Percentiles rank a stretch among this genome's conserved stretches.
These are phyloP conservation scores for Chrysocyon brachyurus DNA, from an alignment of 2,797 vertebrate species.

Conservation along the genomic window DNA sequence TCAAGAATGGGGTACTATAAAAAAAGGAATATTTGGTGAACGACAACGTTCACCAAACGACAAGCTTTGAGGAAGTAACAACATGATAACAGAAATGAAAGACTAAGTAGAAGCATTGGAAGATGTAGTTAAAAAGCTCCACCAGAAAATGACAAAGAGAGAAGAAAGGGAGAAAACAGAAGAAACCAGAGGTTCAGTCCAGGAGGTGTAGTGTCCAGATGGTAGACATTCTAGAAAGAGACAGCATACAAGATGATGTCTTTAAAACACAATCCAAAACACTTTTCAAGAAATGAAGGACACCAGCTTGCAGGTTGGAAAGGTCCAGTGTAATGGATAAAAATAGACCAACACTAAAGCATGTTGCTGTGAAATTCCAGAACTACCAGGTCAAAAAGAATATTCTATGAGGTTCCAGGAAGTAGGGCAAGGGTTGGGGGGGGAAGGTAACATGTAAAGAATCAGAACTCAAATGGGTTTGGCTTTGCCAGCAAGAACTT, in stretches of 20 bases:
- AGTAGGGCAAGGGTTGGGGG: not conserved
- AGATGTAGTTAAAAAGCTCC: not conserved
- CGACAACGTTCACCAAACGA: not conserved
- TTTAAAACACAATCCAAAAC: not conserved
- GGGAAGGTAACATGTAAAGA: not conserved
- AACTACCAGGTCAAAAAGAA: not conserved
- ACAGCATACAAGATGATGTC: not conserved
- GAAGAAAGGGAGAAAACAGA: not conserved
- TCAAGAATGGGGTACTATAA: not conserved
- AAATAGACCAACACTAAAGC: not conserved
- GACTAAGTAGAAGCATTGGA: not conserved
- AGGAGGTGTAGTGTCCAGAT: not conserved
- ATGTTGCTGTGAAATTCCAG: not conserved
- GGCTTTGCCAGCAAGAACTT: not conserved
- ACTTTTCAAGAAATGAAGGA: not conserved
- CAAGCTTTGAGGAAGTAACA: not conserved
- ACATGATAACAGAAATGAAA: not conserved
- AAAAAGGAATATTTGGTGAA: not conserved
- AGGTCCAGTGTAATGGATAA: not conserved
- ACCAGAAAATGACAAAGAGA: not conserved
- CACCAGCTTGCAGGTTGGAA: not conserved
- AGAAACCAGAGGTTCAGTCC: fast-evolving
- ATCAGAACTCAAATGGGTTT: not conserved
- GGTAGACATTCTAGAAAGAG: not conserved
- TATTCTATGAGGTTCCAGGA: not conserved